Evolutionary conservation across 2,888 invertebrate species (phyloP).

Genomic region (Agrochola circellaris): DNA sequence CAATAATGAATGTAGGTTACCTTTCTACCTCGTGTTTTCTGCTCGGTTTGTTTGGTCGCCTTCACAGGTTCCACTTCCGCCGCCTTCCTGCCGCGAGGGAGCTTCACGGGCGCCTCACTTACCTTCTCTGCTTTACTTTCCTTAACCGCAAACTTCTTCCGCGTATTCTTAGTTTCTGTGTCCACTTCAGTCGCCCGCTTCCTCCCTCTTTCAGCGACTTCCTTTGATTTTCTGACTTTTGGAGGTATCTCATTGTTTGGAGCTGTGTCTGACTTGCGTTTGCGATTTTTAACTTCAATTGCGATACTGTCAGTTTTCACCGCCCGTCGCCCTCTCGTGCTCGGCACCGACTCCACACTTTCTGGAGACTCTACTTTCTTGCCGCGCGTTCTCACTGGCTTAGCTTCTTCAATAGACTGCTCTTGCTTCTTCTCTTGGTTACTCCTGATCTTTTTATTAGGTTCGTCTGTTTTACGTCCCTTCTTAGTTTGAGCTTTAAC

Average conservation of each 20-base stretch:
- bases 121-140: slow-evolving; percentile 1
- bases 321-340: slow-evolving; percentile 53
- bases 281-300: slow-evolving; percentile 61
- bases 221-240: slow-evolving; percentile 60
- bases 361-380: slow-evolving; percentile 62
- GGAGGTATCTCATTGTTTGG: slow-evolving; percentile 60
- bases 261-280: slow-evolving; percentile 62
- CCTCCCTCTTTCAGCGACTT: slow-evolving; percentile 14
- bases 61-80: slow-evolving; percentile 6
- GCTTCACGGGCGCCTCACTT: slow-evolving; percentile 16
- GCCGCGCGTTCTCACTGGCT: slow-evolving; percentile 60
- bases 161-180: slow-evolving; percentile 14
- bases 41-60: slow-evolving; percentile 12
- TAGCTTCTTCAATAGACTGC: slow-evolving; percentile 46
- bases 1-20: slow-evolving; percentile 42
- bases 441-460: slow-evolving; percentile 45
- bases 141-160: slow-evolving; percentile 43
- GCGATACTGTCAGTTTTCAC: slow-evolving; percentile 24
- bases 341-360: slow-evolving; percentile 52
- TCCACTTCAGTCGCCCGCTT: slow-evolving; percentile 18
- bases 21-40: slow-evolving; percentile 63
- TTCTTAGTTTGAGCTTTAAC: slow-evolving; percentile 51
- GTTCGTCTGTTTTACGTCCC: slow-evolving; percentile 54
- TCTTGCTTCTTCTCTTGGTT: slow-evolving; percentile 30
- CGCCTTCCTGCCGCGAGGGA: slow-evolving; percentile 21